A percentile compares a stretch with the other conserved stretches of the same genome.
phyloP scores from a whole-genome alignment of 2,888 invertebrate genomes.

The Rotaria macrura region DNA sequence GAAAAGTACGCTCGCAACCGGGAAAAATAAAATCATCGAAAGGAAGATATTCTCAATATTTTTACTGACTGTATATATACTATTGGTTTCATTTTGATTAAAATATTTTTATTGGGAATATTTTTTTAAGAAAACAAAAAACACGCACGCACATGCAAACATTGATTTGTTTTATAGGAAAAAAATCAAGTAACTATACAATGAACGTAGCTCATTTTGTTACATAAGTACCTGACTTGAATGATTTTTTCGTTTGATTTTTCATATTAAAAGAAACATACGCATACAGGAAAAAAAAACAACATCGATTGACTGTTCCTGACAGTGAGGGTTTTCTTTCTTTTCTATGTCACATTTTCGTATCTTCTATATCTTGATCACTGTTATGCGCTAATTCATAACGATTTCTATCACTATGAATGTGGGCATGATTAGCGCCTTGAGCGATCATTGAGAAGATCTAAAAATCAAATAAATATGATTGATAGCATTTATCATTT shows the following conservation, averaged over 20 bases:
- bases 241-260: not conserved
- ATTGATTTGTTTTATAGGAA: not conserved
- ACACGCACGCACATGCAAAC: not conserved
- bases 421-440: not conserved
- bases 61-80: too few species aligned
- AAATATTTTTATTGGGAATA: not conserved
- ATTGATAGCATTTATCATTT: not conserved
- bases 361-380: slow-evolving; percentile 5
- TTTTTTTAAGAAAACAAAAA: not conserved
- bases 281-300: not conserved
- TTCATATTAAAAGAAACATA: not conserved
- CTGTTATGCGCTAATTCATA: not conserved
- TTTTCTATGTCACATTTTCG: not conserved
- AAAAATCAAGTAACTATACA: not conserved
- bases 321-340: not conserved
- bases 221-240: not conserved
- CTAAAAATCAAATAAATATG: not conserved
- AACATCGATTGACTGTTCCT: not conserved
- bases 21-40: not conserved
- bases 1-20: not conserved
- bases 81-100: not conserved
- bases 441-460: not conserved
- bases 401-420: not conserved
- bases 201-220: not conserved
- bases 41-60: too few species aligned